Conservation (phyloP, 2,113 vertebrate genomes). For the Zootoca vivipara region DNA sequence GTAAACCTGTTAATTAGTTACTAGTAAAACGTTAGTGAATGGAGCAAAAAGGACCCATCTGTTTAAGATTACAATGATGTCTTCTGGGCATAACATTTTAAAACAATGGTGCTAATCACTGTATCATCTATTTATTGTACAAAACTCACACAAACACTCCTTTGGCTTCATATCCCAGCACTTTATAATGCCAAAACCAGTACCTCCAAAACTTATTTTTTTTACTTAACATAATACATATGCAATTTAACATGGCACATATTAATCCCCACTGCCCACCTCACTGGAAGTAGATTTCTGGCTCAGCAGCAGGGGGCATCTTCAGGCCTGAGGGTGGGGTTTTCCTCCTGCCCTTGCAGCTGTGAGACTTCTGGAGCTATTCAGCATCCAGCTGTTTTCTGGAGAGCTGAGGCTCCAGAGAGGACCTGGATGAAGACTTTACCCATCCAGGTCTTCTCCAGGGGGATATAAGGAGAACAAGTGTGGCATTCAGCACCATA, state of each 20-base stretch:
- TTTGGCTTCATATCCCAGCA: slow-evolving; percentile 42
- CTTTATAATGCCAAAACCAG: slow-evolving; percentile 24
- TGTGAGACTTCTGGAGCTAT: too few relatives aligned
- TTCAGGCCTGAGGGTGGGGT: too few relatives aligned
- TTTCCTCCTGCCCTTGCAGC: too few relatives aligned
- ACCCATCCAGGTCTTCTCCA: too few relatives aligned
- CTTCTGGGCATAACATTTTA: slow-evolving; percentile 77
- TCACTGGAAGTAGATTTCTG: too few relatives aligned
- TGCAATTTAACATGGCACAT: slow-evolving; percentile 22
- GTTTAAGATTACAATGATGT: slow-evolving; percentile 77
- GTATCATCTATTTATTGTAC: slow-evolving; percentile 50
- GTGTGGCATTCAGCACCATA: too few relatives aligned
- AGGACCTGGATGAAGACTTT: too few relatives aligned
- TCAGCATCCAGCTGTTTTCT: too few relatives aligned
- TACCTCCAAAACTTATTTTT: slow-evolving; percentile 35
- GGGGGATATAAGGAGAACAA: too few relatives aligned
- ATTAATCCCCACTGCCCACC: neutral
- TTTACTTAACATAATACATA: slow-evolving; percentile 51
- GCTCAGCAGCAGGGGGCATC: too few relatives aligned
- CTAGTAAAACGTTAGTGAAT: slow-evolving; percentile 81
- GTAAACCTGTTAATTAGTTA: slow-evolving; percentile 85
- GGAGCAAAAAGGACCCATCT: slow-evolving; percentile 82
- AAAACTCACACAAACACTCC: neutral
- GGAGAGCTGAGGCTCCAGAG: too few relatives aligned
- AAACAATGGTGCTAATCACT: slow-evolving; percentile 54